A percentile compares a stretch with the other conserved stretches of the same genome.
These are phyloP conservation scores for Melieria omissa DNA, from an alignment of 2,888 invertebrate species.

Conservation along the genomic window DNA sequence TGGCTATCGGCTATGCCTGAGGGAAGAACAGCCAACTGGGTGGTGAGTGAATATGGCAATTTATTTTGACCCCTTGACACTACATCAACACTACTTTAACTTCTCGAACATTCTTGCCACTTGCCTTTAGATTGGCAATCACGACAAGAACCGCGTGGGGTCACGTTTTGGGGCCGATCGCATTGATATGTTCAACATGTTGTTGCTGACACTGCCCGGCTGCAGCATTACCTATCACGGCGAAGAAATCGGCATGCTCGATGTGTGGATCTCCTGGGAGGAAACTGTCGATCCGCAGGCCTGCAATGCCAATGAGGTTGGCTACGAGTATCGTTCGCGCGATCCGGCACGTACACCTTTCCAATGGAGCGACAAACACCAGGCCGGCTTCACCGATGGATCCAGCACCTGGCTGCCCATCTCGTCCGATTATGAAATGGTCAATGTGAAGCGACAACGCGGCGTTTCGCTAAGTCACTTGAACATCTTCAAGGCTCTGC, in stretches of 20 bases:
- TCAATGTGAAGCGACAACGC: conserved; percentile 72
- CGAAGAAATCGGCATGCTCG: conserved; percentile 84
- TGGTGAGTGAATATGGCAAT: conserved; percentile 67
- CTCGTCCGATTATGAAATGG: conserved; percentile 69
- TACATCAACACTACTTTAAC: background rate
- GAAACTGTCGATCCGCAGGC: conserved; percentile 75
- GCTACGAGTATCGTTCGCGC: conserved; percentile 70
- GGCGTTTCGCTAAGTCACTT: conserved; percentile 69
- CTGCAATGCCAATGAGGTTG: conserved; percentile 71
- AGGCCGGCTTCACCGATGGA: conserved; percentile 59
- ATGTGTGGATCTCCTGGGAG: conserved; percentile 71
- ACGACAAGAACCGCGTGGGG: conserved; percentile 75
- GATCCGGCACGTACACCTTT: conserved; percentile 74
- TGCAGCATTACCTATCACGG: conserved; percentile 87
- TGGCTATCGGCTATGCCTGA: conserved; percentile 72
- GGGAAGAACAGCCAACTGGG: conserved; percentile 73
- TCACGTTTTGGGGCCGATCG: conserved; percentile 73
- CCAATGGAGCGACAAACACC: conserved; percentile 70
- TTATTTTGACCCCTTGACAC: background rate
- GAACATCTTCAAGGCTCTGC: conserved; percentile 72
- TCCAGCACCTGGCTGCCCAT: conserved; percentile 63
- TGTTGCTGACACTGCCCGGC: conserved; percentile 83
- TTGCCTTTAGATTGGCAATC: conserved; percentile 70
- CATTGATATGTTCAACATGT: conserved; percentile 78
- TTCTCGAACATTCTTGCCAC: background rate